Evolutionary conservation across 2,888 invertebrate genomes (phyloP).

Genomic region (Noctua comes): DNA sequence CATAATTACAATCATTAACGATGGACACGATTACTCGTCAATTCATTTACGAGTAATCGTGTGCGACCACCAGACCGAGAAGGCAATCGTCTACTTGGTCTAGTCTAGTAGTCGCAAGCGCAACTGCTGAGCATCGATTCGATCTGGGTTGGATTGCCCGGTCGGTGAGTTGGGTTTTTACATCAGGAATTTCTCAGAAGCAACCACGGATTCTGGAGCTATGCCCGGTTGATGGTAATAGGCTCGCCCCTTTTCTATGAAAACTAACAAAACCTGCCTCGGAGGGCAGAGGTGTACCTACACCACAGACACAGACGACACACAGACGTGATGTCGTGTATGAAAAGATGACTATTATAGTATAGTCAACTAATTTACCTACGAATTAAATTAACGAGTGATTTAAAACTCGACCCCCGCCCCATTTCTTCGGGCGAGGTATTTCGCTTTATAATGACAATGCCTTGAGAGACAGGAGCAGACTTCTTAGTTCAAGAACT

Average conservation of each 20-base stretch:
- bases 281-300: no score
- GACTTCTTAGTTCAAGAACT: constrained; percentile 40
- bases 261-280: no score
- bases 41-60: neutral
- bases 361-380: no score
- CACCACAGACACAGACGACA: no score
- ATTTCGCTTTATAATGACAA: constrained; percentile 33
- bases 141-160: neutral
- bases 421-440: constrained; percentile 18
- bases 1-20: neutral
- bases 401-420: constrained; percentile 6
- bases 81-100: no score
- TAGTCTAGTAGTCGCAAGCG: neutral
- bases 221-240: neutral
- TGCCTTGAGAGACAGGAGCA: constrained; percentile 10
- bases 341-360: no score
- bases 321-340: no score
- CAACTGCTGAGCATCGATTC: neutral
- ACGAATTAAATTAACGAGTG: constrained; percentile 16
- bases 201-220: neutral
- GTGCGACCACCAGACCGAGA: no score
- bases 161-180: neutral
- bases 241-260: no score
- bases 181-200: neutral
- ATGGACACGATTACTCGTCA: neutral